phyloP scores from a whole-genome alignment of 2,888 invertebrate species.

The Toxonevra muliebris region DNA sequence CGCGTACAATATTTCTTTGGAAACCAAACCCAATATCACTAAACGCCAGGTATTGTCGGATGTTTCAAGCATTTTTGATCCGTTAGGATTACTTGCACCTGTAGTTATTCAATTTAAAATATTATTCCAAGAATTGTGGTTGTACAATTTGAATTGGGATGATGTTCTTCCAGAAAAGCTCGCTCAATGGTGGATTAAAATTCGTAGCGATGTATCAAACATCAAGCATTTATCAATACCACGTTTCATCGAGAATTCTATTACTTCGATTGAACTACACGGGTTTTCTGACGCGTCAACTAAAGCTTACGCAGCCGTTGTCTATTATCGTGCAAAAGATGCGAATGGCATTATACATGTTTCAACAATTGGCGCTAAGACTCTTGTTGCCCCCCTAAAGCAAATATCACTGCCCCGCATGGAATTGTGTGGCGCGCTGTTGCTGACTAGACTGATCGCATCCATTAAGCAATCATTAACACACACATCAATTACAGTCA shows the following conservation, averaged over 20 bases:
- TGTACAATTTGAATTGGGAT: slow-evolving; percentile 19
- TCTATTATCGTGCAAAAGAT: slow-evolving; percentile 4
- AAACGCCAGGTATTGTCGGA: slow-evolving; percentile 23
- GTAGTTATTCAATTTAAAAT: slow-evolving; percentile 22
- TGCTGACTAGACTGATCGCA: slow-evolving; percentile 18
- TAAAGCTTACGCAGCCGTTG: slow-evolving; percentile 23
- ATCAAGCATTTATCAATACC: neutral
- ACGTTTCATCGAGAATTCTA: neutral
- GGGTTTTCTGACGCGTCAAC: slow-evolving; percentile 22
- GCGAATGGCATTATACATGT: neutral
- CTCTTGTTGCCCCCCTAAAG: slow-evolving; percentile 25
- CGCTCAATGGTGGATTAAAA: slow-evolving; percentile 3
- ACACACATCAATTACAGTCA: neutral
- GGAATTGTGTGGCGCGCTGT: slow-evolving; percentile 23
- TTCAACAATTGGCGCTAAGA: slow-evolving; percentile 12
- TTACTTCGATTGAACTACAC: slow-evolving; percentile 3
- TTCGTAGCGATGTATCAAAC: neutral
- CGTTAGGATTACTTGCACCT: slow-evolving; percentile 23
- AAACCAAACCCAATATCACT: neutral
- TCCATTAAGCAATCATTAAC: slow-evolving; percentile 20
- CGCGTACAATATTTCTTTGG: neutral
- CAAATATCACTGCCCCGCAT: slow-evolving; percentile 12
- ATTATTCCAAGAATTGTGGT: slow-evolving; percentile 19
- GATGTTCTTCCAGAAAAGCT: slow-evolving; percentile 16
- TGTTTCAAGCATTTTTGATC: slow-evolving; percentile 22